Conservation (phyloP, 2,888 invertebrate genomes). For the Galerucella nymphaeae region DNA sequence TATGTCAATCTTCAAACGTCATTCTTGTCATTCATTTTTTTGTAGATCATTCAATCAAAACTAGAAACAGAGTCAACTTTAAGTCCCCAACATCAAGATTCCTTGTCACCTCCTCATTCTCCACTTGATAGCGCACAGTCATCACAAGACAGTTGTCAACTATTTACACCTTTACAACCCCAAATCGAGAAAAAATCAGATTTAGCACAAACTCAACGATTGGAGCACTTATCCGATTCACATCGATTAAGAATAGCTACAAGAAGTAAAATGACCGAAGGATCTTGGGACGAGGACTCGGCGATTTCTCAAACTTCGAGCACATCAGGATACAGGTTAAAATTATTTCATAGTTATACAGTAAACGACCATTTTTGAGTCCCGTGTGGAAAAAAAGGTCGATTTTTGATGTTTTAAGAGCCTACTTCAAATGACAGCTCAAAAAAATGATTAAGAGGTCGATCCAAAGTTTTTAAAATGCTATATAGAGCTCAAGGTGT, state of each 20-base stretch:
- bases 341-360: constrained; percentile 6
- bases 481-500: no score
- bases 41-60: constrained; percentile 67
- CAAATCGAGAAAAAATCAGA: constrained; percentile 31
- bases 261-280: constrained; percentile 68
- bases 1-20: constrained; percentile 36
- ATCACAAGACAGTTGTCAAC: constrained; percentile 49
- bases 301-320: constrained; percentile 84
- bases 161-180: constrained; percentile 10
- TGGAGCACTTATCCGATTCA: constrained; percentile 51
- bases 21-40: constrained; percentile 2
- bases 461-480: no score
- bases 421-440: no score
- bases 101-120: constrained; percentile 53
- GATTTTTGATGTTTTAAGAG: no score
- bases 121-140: constrained; percentile 31
- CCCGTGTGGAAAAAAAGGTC: no score
- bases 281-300: constrained; percentile 83
- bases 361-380: no score
- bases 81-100: constrained; percentile 45
- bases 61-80: constrained; percentile 61
- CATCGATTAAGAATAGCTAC: constrained; percentile 61
- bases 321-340: constrained; percentile 79
- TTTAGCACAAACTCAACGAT: constrained; percentile 19
- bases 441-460: no score